A percentile compares a stretch with the other conserved stretches of the same genome.
Conservation (phyloP, 2,113 vertebrate genomes). For the Eurypyga helias region DNA sequence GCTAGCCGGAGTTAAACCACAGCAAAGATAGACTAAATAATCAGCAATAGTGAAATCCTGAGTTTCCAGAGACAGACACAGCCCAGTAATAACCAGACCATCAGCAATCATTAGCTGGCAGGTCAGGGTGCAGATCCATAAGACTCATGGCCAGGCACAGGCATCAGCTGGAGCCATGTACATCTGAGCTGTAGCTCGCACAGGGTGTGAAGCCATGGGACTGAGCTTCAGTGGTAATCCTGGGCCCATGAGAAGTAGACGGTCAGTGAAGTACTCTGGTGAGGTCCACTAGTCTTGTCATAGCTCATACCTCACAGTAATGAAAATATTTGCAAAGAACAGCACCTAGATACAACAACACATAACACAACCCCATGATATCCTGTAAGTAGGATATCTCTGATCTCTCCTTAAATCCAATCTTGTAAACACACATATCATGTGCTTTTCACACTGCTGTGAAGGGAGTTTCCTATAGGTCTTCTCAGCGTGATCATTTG, state of each 20-base stretch:
- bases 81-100: neutral
- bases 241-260: too few species aligned
- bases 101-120: neutral
- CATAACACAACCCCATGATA: neutral
- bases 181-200: neutral
- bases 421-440: neutral
- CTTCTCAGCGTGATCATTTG: neutral
- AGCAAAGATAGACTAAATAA: neutral
- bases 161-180: neutral
- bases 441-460: rapidly evolving
- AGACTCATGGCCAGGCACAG: neutral
- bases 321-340: neutral
- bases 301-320: neutral
- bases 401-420: neutral
- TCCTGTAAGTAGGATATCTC: neutral
- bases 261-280: neutral
- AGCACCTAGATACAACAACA: neutral
- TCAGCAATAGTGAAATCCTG: neutral
- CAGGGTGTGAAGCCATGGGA: neutral
- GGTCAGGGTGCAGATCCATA: rapidly evolving
- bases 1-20: too few species aligned
- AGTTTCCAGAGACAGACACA: neutral
- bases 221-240: neutral
- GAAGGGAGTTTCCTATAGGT: neutral
- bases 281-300: neutral